Base-by-base conservation (phyloP, 2,113 vertebrate species). In the Limnothrissa miodon region DNA sequence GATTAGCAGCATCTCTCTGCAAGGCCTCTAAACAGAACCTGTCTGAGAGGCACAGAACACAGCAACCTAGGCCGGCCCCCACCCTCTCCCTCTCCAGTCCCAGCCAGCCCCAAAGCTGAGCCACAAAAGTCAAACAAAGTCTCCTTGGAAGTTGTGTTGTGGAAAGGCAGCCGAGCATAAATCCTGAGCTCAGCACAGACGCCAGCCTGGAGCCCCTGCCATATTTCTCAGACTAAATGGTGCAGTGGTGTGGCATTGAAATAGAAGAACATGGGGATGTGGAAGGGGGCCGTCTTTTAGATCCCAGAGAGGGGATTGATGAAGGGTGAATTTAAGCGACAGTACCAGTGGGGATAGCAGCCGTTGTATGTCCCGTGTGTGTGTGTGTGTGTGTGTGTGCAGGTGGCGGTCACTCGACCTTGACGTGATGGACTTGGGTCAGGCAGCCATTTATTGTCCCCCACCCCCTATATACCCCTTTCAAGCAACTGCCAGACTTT, bases 371-470 rank as follows among this genome's bases (percentile, higher is more conserved):
- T 80, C 29, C 29, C 29, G 59, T 62, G 59, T 62, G 59, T 66
- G 59, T 66, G 66, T 17, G 29, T 74, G 66, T 36, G 29, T 74
- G 9, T 78, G 56, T 53, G 81, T 82, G 83, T 84, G 25, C 45
- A 0, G 5, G 80, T 87, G 79, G 53, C 84, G 56, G 45, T 78
- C 53, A 59, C 80, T 88, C 83, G 83, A 85, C 87, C 83, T 85
- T 88, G 87, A 79, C 82, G 85, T 87, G 84, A 87, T 86, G 80
- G 86, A 86, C 59, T 86, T 86, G 85, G 83, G 48, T 78, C 82
- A 44, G 23, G 78, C 78, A 79, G 82, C 82, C 82, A 78, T 86
- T 84, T 83, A 85, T 85, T 85, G 86, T 53, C 78, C 83, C 42
- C 66, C 13, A 39, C 74, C 83, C 15, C n/a, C n/a, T n/a, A n/a